Percentiles rank a stretch among this genome's conserved stretches.
Evolutionary conservation across 37 sponge, comb jelly and placozoan species (phyloP).

Genomic region (Axinella damicornis): DNA sequence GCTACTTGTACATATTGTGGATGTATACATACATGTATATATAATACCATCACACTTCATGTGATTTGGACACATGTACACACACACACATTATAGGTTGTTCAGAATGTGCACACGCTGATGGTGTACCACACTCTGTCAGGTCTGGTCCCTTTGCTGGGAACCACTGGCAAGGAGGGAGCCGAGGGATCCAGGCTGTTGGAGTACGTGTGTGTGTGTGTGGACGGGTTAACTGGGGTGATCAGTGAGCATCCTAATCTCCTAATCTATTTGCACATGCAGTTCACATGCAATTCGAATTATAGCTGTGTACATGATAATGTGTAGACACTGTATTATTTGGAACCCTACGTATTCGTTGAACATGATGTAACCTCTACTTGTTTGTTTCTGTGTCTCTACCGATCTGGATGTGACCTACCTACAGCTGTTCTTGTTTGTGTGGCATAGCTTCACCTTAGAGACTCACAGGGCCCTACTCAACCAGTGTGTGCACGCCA

Average conservation of each 20-base stretch:
- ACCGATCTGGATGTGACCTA: constrained; percentile 68
- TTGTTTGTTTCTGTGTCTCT: neutral
- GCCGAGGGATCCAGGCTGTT: neutral
- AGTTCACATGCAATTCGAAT: too few species aligned
- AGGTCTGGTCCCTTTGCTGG: constrained; percentile 43
- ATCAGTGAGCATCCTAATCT: too few species aligned
- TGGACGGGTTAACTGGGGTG: too few species aligned
- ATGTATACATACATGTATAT: too few species aligned
- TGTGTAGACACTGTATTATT: too few species aligned
- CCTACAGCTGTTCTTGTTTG: constrained; percentile 69
- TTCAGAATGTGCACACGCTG: constrained; percentile 50
- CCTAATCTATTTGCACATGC: too few species aligned
- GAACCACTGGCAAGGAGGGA: constrained; percentile 14
- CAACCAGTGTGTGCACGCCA: constrained; percentile 46
- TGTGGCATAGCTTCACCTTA: constrained; percentile 76
- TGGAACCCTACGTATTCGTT: too few species aligned
- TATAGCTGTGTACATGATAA: too few species aligned
- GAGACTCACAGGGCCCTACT: constrained; percentile 42
- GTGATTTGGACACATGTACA: neutral
- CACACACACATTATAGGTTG: too few species aligned
- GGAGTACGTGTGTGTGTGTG: neutral
- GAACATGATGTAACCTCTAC: too few species aligned
- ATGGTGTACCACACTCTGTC: constrained; percentile 39
- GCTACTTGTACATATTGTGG: too few species aligned
- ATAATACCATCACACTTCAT: too few species aligned